Base-by-base conservation (phyloP, 2,113 vertebrate genomes). In the Garra rufa region DNA sequence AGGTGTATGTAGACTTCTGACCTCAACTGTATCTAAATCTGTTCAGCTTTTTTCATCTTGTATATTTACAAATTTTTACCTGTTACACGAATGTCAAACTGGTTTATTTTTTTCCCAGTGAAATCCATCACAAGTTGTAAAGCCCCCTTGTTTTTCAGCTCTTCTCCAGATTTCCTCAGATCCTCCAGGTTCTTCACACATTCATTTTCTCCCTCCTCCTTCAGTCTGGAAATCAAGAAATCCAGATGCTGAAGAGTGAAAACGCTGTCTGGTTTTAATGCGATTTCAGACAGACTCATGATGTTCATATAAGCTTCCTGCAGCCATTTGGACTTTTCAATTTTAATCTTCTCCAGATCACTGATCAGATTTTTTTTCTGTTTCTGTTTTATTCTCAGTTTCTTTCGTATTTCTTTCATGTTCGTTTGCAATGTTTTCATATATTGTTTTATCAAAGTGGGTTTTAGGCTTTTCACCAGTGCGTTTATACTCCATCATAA, bases 201-300 rank as follows among this genome's bases (percentile, higher is more conserved):
- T 1, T 61, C 44, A 0, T 1, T 0, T 21, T 30, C 15, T 71
- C 52, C 63, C 10, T 48, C 57, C 34, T 88, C 82, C 19, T 81
- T 74, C 83, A 83, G 50, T 34, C 17, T 74, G 14, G 50, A 48
- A 50, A 88, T 83, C 82, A 88, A 43, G 41, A 84, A 86, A 55
- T 86, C 87, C 5, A 88, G 57, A 76, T 67, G 19, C 6, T 84
- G 30, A 63, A 84, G 10, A 28, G 65, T 86, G 70, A 80, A 86
- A n/a, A 50, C 75, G 52, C 82, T 78, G 19, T 84, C 73, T n/a
- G 79, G n/a, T n/a, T n/a, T n/a, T n/a, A n/a, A n/a, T n/a, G n/a
- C n/a, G n/a, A n/a, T n/a, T n/a, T n/a, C n/a, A 21, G 6, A 30
- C n/a, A 88, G 85, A 50, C 34, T 75, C 6, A 75, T 3, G 28